phyloP scores from a whole-genome alignment of 2,888 invertebrate species.

The Watsonalla cultraria region DNA sequence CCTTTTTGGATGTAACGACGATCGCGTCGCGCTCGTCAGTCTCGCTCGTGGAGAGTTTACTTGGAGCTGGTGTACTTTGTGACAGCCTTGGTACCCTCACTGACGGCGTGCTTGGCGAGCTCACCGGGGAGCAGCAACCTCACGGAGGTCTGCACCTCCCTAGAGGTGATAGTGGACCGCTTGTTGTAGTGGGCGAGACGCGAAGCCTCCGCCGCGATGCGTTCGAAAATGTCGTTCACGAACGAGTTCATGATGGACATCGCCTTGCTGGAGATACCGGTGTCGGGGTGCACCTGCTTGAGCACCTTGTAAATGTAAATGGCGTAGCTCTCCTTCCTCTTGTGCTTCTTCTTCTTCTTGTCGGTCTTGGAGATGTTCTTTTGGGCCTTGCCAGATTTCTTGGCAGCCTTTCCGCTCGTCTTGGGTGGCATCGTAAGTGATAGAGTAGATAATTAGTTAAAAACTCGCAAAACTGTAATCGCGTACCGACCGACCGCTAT shows the following conservation, averaged over 20 bases:
- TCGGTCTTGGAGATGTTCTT: conserved; percentile 78
- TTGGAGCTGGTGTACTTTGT: conserved; percentile 77
- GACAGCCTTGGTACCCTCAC: conserved; percentile 82
- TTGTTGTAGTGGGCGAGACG: conserved; percentile 82
- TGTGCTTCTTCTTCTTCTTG: conserved; percentile 77
- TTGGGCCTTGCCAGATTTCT: conserved; percentile 77
- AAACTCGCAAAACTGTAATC: too few species aligned
- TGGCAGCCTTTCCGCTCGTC: conserved; percentile 59
- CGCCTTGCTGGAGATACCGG: conserved; percentile 70
- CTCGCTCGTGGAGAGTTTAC: conserved; percentile 18
- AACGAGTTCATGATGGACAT: conserved; percentile 85
- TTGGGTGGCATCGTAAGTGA: conserved; percentile 36
- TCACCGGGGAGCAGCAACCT: conserved; percentile 83
- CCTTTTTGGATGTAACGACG: conserved; percentile 8
- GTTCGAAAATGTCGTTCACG: conserved; percentile 85
- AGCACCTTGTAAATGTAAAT: conserved; percentile 82
- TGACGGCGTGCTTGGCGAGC: conserved; percentile 83
- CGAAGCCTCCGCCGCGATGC: conserved; percentile 82
- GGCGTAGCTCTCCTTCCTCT: conserved; percentile 78
- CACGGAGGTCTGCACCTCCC: conserved; percentile 85
- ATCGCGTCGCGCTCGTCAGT: not conserved
- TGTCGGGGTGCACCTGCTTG: conserved; percentile 83
- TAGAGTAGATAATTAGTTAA: too few species aligned
- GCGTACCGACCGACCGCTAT: too few species aligned
- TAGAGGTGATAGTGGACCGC: conserved; percentile 81